Percentiles rank a stretch among this genome's conserved stretches.
phyloP scores from a whole-genome alignment of 1,140 invertebrate genomes.

The Littorina saxatilis region DNA sequence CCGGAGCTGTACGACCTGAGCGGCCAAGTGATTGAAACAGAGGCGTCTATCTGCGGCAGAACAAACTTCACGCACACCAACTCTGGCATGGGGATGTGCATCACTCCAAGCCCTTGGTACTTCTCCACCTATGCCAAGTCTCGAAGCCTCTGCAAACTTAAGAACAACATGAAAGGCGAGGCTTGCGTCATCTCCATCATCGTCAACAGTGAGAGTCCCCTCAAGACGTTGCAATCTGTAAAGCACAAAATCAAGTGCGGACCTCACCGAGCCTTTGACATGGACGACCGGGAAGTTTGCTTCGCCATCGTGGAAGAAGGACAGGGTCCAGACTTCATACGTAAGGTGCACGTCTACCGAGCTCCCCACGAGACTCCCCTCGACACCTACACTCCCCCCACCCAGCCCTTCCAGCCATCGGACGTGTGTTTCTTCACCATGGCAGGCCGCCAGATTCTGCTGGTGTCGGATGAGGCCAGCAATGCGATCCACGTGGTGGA shows the following conservation, averaged over 20 bases:
- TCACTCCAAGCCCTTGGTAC: background rate
- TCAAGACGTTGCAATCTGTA: background rate
- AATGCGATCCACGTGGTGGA: constrained; percentile 9
- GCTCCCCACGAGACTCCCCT: background rate
- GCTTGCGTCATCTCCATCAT: background rate
- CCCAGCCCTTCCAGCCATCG: constrained; percentile 1
- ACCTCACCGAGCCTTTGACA: constrained; percentile 3
- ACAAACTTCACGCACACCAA: constrained; percentile 14
- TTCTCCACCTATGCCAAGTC: constrained; percentile 1
- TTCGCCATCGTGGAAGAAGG: constrained; percentile 17
- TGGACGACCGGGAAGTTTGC: background rate
- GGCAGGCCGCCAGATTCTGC: background rate
- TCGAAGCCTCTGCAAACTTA: background rate
- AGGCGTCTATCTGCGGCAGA: background rate
- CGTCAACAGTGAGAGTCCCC: background rate
- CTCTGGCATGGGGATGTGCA: background rate
- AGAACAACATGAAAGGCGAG: background rate
- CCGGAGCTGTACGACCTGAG: background rate
- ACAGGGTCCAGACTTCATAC: background rate
- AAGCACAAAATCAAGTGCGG: background rate
- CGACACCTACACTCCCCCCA: background rate
- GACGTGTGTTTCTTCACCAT: constrained; percentile 24
- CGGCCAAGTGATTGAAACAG: background rate
- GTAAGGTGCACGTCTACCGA: background rate
- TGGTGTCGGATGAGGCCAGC: constrained; percentile 10